phyloP scores from a whole-genome alignment of 35 echinoderm and acorn worm genomes.

The Heliocidaris erythrogramma region DNA sequence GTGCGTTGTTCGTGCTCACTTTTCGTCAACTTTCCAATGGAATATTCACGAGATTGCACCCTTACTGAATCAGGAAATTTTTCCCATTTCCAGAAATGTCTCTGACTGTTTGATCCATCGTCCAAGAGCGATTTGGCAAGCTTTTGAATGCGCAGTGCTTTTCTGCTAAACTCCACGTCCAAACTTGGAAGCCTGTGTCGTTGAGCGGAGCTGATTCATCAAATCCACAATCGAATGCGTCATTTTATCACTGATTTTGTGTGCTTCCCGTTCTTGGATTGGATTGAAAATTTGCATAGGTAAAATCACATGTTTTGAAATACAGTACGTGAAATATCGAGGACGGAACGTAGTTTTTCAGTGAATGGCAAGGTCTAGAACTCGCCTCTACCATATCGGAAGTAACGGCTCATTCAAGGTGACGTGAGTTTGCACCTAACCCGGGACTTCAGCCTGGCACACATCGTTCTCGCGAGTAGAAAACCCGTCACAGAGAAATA shows the following conservation, averaged over 20 bases:
- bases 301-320: neutral
- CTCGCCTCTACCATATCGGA: neutral
- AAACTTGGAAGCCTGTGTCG: neutral
- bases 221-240: constrained; percentile 1
- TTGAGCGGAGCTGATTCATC: neutral
- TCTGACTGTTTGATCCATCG: neutral
- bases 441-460: neutral
- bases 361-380: neutral
- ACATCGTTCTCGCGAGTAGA: neutral
- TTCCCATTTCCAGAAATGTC: constrained; percentile 37
- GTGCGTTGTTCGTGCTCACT: constrained; percentile 43
- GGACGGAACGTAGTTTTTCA: neutral
- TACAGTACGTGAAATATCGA: neutral
- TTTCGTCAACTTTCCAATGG: constrained; percentile 24
- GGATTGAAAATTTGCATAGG: neutral
- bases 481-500: neutral
- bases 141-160: constrained; percentile 1
- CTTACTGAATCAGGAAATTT: neutral
- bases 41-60: constrained; percentile 27
- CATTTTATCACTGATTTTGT: constrained; percentile 1
- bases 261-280: neutral
- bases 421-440: neutral
- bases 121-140: neutral
- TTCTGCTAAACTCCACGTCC: neutral
- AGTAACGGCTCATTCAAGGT: constrained; percentile 30